These are phyloP conservation scores for Rhodophaea formosa DNA, from an alignment of 2,888 invertebrate species.

Conservation along the genomic window DNA sequence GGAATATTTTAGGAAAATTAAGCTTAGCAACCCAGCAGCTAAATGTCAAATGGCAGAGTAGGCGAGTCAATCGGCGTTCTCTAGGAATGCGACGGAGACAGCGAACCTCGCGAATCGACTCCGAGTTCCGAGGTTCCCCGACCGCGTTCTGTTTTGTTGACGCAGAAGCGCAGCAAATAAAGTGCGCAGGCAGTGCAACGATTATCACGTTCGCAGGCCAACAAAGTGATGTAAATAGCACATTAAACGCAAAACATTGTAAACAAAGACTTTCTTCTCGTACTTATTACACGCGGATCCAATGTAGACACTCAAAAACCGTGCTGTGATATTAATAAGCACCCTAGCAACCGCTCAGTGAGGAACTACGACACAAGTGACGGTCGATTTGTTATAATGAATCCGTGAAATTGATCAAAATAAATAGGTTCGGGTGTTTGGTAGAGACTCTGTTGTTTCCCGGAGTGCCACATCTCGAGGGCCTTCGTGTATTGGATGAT, in stretches of 20 bases:
- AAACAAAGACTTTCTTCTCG: conserved; percentile 56
- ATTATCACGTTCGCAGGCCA: conserved; percentile 72
- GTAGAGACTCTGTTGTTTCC: conserved; percentile 52
- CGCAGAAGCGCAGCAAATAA: conserved; percentile 75
- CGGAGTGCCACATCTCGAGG: conserved; percentile 63
- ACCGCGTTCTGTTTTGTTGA: conserved; percentile 63
- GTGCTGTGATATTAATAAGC: conserved; percentile 55
- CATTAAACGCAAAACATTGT: conserved; percentile 54
- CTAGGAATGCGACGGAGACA: conserved; percentile 57
- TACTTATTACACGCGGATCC: conserved; percentile 40
- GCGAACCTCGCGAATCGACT: conserved; percentile 41
- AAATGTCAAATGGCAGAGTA: conserved; percentile 55
- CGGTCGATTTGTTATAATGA: conserved; percentile 59
- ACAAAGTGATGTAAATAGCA: conserved; percentile 74
- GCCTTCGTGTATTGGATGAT: conserved; percentile 75
- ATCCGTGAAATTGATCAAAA: conserved; percentile 57
- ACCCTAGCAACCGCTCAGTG: conserved; percentile 66
- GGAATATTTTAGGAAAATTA: conserved; percentile 22
- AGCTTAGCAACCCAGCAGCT: conserved; percentile 47
- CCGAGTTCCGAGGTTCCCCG: conserved; percentile 39
- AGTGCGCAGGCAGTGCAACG: conserved; percentile 79
- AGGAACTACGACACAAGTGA: conserved; percentile 70
- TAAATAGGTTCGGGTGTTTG: conserved; percentile 43
- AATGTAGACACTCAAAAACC: conserved; percentile 33
- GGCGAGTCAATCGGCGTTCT: conserved; percentile 38